These are phyloP conservation scores for Sitobion miscanthi DNA, from an alignment of 1,140 invertebrate species.

Conservation along the genomic window DNA sequence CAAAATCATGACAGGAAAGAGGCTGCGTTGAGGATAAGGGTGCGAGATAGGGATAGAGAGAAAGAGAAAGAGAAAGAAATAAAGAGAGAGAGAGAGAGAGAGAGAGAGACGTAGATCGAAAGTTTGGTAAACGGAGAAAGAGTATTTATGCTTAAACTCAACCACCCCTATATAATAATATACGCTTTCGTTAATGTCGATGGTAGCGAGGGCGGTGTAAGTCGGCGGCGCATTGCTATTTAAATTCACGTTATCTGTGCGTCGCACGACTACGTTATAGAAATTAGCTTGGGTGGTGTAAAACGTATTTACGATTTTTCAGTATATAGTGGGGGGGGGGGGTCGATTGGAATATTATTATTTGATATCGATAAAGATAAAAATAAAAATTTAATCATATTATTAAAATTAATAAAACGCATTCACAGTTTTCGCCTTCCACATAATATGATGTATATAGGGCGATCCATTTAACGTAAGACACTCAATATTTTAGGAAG, in stretches of 20 bases:
- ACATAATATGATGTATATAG: neutral
- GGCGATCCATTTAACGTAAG: too few relatives aligned
- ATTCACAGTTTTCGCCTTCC: neutral
- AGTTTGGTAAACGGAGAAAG: neutral
- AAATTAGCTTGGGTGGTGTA: neutral
- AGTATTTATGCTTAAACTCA: neutral
- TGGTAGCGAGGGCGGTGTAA: neutral
- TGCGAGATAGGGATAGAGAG: neutral
- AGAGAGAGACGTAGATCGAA: neutral
- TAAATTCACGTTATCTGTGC: neutral
- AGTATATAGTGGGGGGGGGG: neutral
- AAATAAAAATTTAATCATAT: neutral
- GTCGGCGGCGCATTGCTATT: neutral
- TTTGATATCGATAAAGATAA: neutral
- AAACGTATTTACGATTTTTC: neutral
- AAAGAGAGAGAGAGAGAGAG: neutral
- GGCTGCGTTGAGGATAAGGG: neutral
- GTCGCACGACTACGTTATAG: conserved; percentile 23
- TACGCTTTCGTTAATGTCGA: neutral
- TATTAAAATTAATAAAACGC: neutral
- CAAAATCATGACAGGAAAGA: neutral
- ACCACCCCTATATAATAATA: neutral
- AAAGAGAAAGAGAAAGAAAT: neutral
- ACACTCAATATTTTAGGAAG: too few relatives aligned
- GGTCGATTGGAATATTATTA: neutral